Evolutionary conservation across 1,140 invertebrate genomes (phyloP), one percentile per base, ranked within the genome.

Genomic region (Apis florea): DNA sequence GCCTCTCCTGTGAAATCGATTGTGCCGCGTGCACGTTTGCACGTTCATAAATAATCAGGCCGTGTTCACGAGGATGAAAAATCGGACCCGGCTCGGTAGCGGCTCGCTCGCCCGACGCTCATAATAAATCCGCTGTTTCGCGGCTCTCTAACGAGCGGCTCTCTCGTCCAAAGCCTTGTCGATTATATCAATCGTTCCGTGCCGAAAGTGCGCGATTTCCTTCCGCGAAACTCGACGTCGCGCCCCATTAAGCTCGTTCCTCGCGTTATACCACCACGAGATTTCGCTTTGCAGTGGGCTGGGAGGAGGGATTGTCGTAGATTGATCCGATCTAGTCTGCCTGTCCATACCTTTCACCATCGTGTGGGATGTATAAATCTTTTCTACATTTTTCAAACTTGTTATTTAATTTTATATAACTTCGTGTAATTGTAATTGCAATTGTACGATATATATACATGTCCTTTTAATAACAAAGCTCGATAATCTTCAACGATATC

Each of bases 21-120:
- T 91, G 89, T 89, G 71, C 90, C 86, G 89, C 85, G 86, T 89
- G 90, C 91, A n/a, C n/a, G 90, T 90, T 92, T 90, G 87, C 88
- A 89, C 90, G 72, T 91, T 89, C 90, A 89, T 92, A 90, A 92
- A 91, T 93, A 92, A 92, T 92, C 90, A 89, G 85, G 87, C 88
- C 83, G 81, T 86, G 86, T 89, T 91, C 89, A 88, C 86, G 81
- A 40, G 81, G 83, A 89, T 90, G 86, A 91, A 91, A 90, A 90
- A 91, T 89, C 85, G 83, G 79, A 61, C 76, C 74, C 71, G 72
- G 79, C 64, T 87, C 83, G 71, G 75, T 88, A 83, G 78, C 67
- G 61, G 54, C 75, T 72, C 75, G 54, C 75, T 85, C 70, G 83
- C 31, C 68, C 73, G 78, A 83, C 77, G 83, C 90, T 40, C 83